These are phyloP conservation scores for Trichopria drosophilae DNA, from an alignment of 2,888 invertebrate genomes.

Conservation along the genomic window DNA sequence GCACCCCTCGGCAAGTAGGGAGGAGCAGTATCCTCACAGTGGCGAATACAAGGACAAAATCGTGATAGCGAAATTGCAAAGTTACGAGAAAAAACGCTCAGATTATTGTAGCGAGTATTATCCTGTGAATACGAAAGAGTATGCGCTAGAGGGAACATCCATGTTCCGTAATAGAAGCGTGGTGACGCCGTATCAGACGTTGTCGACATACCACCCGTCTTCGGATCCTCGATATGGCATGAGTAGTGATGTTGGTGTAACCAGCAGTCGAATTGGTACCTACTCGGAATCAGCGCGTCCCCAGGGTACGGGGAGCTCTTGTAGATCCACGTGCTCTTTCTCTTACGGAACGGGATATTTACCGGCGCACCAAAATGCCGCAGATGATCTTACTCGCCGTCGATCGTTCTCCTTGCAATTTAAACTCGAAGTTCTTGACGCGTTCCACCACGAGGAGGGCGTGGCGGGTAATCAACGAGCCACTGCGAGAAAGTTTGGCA, in stretches of 20 bases:
- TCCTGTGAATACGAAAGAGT: conserved; percentile 24
- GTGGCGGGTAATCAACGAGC: conserved; percentile 61
- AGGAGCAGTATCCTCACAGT: conserved; percentile 31
- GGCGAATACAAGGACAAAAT: conserved; percentile 29
- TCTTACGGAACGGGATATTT: conserved; percentile 49
- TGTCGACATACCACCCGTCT: conserved; percentile 31
- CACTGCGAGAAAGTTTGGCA: conserved; percentile 60
- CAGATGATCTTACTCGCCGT: conserved; percentile 45
- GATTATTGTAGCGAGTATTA: conserved; percentile 34
- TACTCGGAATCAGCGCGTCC: conserved; percentile 45
- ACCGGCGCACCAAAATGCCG: conserved; percentile 21
- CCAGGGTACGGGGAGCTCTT: conserved; percentile 42
- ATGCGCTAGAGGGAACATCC: conserved; percentile 22
- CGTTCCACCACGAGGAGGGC: conserved; percentile 57
- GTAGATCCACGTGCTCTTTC: conserved; percentile 39
- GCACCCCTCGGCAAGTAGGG: conserved; percentile 21
- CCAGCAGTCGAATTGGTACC: conserved; percentile 22
- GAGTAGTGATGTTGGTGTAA: conserved; percentile 17
- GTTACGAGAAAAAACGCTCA: conserved; percentile 24
- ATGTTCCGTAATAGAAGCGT: conserved; percentile 28
- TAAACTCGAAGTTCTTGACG: conserved; percentile 60
- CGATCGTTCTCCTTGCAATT: conserved; percentile 60
- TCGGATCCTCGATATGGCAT: conserved; percentile 32
- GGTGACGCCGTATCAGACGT: conserved; percentile 37
- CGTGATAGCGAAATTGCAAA: conserved; percentile 28